Evolutionary conservation across 1,140 invertebrate species (phyloP), one percentile per base, ranked within the genome.

Genomic region (Bombus sibiricus): DNA sequence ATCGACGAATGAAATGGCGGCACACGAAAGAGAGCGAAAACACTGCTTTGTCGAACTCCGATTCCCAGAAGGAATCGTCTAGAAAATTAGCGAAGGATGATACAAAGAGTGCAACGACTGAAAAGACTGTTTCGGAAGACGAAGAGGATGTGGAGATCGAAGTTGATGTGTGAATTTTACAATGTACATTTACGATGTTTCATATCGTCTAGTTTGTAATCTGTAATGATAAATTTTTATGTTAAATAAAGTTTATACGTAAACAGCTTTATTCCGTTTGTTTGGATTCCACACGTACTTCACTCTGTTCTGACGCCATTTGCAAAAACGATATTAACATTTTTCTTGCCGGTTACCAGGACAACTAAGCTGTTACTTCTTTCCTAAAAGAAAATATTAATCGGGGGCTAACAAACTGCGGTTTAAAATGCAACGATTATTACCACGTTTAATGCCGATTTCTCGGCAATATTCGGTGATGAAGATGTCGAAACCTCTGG

Each of bases 1-100:
- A 99, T 94, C 96, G 98, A 43, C 96, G 98, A 81, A 98, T 98
- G 98, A 99, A 99, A 94, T 98, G 98, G 98, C 96, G 98, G 2
- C 98, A 98, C 89, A 97, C 97, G 15, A 97, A 97, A 91, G 97
- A 98, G 92, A 96, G 92, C 75, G 95, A 96, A 8, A 95, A 93
- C 89, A 80, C 64, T 68, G 81, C 81, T 15, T 79, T 88, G 0
- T 57, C 77, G 3, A 89, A 85, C 34, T 53, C 85, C 12, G 88
- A 91, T 76, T 89, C 89, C 1, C 91, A 89, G 22, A 90, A 91
- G 53, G 83, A 89, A 12, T 73, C 91, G 53, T 88, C 92, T 82
- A 80, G 91, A 83, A 83, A 93, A 93, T 68, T 91, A 86, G 57
- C 89, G 77, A 72, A 93, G 89, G 47, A 93, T 82, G 41, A 77